Evolutionary conservation across 2,113 vertebrate species (phyloP), one percentile per base, ranked within the genome.

Genomic region (Hippopotamus amphibius): DNA sequence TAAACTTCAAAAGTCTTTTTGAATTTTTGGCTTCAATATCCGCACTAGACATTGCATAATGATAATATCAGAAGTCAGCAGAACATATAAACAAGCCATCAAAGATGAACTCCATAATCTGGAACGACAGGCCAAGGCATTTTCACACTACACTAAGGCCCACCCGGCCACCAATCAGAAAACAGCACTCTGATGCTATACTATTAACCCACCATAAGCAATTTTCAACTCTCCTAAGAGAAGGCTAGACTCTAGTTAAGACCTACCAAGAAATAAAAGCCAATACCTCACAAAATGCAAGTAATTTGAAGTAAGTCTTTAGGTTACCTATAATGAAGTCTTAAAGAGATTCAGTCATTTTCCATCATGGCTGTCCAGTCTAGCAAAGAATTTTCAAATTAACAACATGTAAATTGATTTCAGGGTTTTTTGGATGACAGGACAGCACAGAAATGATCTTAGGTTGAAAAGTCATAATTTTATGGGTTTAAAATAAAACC

Each of bases 321-420:
- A 80, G 50, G 43, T 50, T 86, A 65, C 33, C 59, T 87, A 37
- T 41, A 74, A 90, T n/a, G 46, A 81, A 82, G 63, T 37, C 46
- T 37, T 93, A 24, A 43, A 68, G 17, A 80, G 37, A 68, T 24
- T 48, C 63, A 85, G 59, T 53, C 24, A 21, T 53, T 76, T 81
- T 61, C 24, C 22, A 82, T 37, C 16, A 82, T 63, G n/a, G 59
- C 10, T 77, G 37, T 48, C 8, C 68, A 76, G 61, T 24, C 46
- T 14, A 71, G 53, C 4, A 63, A 88, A 93, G 22, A 94, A 59
- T 87, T 88, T 93, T 87, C 46, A 95, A 93, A 69, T 77, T 91
- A 87, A 86, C 30, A 72, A 61, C 8, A 65, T 19, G 2, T 84
- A 89, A n/a, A 43, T 37, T 79, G 80, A 66, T 53, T 85, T 79